Conservation (phyloP, 1,140 invertebrate genomes). For the Monomorium pharaonis region DNA sequence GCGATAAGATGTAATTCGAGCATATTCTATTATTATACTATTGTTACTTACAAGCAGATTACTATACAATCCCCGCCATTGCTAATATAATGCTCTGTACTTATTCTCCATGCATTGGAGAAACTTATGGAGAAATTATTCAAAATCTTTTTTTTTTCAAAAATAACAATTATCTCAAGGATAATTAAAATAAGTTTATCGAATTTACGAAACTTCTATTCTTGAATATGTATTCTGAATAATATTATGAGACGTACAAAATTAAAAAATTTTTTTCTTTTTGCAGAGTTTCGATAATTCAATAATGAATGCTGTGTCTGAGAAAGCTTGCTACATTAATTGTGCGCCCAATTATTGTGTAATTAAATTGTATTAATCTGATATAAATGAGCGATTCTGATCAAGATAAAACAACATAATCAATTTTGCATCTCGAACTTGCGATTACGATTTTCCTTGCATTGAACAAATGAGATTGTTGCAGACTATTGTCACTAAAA, state of each 20-base stretch:
- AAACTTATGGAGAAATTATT: background rate
- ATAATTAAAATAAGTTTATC: background rate
- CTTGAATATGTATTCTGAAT: background rate
- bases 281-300: slow-evolving; percentile 14
- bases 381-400: slow-evolving; percentile 27
- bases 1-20: slow-evolving; percentile 37
- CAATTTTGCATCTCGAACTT: slow-evolving; percentile 25
- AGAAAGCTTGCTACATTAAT: slow-evolving; percentile 64
- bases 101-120: background rate
- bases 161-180: background rate
- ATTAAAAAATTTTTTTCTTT: background rate
- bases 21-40: slow-evolving; percentile 22
- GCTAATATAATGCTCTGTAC: slow-evolving; percentile 27
- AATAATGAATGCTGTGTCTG: slow-evolving; percentile 69
- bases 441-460: slow-evolving; percentile 64
- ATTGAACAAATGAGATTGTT: slow-evolving; percentile 55
- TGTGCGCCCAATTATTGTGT: slow-evolving; percentile 22
- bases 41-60: slow-evolving; percentile 66
- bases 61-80: slow-evolving; percentile 48
- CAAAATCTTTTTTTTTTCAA: background rate
- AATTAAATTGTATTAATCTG: slow-evolving; percentile 1
- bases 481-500: background rate
- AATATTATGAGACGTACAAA: slow-evolving; percentile 1
- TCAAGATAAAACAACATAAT: slow-evolving; percentile 3
- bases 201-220: slow-evolving; percentile 6